A percentile compares a stretch with the other conserved stretches of the same genome.
Conservation (phyloP, 2,797 vertebrate species). For the Myotis pilosus region DNA sequence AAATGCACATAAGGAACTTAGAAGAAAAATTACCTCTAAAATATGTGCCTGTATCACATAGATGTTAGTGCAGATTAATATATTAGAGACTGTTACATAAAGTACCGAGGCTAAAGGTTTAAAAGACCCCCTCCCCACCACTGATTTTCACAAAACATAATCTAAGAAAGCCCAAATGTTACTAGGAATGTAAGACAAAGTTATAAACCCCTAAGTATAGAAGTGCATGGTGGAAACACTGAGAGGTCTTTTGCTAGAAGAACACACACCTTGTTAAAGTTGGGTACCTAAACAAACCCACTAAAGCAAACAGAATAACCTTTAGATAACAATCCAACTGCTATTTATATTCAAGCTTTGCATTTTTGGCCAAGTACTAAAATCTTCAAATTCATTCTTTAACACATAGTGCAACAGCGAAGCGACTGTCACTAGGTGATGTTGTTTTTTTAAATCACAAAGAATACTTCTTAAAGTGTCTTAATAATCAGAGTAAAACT, state of each 20-base stretch:
- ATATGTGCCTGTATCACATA: slow-evolving; percentile 3
- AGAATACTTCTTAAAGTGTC: slow-evolving; percentile 56
- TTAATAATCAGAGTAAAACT: slow-evolving; percentile 65
- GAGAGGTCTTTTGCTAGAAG: slow-evolving; percentile 72
- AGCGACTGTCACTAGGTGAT: slow-evolving; percentile 21
- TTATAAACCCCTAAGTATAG: slow-evolving; percentile 59
- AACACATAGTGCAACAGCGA: slow-evolving; percentile 30
- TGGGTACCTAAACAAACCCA: slow-evolving; percentile 60
- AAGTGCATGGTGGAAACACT: slow-evolving; percentile 79
- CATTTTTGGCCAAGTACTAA: slow-evolving; percentile 69
- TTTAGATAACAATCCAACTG: slow-evolving; percentile 58
- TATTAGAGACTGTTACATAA: slow-evolving; percentile 14
- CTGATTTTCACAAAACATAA: slow-evolving; percentile 1
- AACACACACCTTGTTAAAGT: slow-evolving; percentile 72
- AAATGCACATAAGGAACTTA: slow-evolving; percentile 58
- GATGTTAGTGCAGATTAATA: slow-evolving; percentile 29
- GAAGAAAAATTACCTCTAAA: neutral
- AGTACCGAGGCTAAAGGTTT: slow-evolving; percentile 33
- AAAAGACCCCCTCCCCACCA: neutral
- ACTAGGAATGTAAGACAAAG: slow-evolving; percentile 71
- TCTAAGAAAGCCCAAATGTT: slow-evolving; percentile 55
- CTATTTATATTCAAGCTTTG: slow-evolving; percentile 54
- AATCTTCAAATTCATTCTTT: slow-evolving; percentile 43
- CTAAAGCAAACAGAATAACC: slow-evolving; percentile 62
- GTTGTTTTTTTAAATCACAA: slow-evolving; percentile 38